These are phyloP conservation scores for Isichthys henryi DNA, from an alignment of 2,113 vertebrate species.

Conservation along the genomic window DNA sequence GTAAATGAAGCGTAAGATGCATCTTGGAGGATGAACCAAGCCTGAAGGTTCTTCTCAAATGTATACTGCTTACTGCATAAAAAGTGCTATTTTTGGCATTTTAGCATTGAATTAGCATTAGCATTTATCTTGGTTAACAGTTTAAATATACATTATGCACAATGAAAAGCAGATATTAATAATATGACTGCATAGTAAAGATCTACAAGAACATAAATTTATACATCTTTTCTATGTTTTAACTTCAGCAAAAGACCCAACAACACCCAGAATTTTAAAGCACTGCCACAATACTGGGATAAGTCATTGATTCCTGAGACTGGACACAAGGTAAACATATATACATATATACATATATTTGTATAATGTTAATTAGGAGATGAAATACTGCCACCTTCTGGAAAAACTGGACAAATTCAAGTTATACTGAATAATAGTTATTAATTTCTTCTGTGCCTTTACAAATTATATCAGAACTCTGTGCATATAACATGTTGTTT, in stretches of 20 bases:
- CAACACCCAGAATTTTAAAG: conserved; percentile 11
- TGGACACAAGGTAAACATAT: conserved; percentile 48
- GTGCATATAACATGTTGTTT: neutral
- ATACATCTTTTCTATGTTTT: neutral
- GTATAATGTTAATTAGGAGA: neutral
- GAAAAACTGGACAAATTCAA: neutral
- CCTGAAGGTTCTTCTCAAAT: neutral
- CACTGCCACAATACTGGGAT: conserved; percentile 54
- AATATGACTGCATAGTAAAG: neutral
- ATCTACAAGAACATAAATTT: neutral
- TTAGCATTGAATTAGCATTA: neutral
- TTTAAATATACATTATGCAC: neutral
- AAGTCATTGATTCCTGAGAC: conserved; percentile 41
- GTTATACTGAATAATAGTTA: neutral
- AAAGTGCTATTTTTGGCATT: neutral
- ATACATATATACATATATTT: neutral
- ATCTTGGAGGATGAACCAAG: neutral
- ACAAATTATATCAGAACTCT: neutral
- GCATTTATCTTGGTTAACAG: neutral
- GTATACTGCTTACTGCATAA: neutral
- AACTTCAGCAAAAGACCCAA: conserved; percentile 32
- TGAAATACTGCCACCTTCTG: neutral
- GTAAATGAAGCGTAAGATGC: neutral
- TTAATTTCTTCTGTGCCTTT: neutral
- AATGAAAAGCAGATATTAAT: neutral